A percentile compares a stretch with the other conserved stretches of the same genome.
These are phyloP conservation scores for Agelaius tricolor DNA, from an alignment of 2,113 vertebrate genomes.

Conservation along the genomic window DNA sequence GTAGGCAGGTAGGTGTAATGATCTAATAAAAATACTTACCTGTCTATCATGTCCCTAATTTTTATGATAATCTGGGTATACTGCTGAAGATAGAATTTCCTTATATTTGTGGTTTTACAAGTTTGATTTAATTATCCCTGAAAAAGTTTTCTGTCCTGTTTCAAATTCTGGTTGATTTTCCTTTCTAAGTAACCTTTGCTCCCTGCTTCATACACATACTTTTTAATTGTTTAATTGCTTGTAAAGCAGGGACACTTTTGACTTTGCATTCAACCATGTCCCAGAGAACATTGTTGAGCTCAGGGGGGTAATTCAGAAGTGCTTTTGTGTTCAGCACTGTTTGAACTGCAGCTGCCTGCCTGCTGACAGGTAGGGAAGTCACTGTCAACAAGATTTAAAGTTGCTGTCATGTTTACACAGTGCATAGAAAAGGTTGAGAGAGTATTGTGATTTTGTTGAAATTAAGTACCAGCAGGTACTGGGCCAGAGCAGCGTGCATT, in stretches of 20 bases:
- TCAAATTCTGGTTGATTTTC: background rate
- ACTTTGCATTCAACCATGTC: background rate
- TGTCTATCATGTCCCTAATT: background rate
- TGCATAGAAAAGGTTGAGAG: background rate
- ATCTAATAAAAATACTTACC: background rate
- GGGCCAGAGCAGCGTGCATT: background rate
- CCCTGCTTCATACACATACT: background rate
- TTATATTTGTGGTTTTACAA: background rate
- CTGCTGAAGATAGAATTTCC: background rate
- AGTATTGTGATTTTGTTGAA: conserved; percentile 26
- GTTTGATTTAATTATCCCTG: background rate
- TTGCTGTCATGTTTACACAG: conserved; percentile 53
- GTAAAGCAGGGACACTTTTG: background rate
- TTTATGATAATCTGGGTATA: background rate
- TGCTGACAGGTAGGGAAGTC: conserved; percentile 12
- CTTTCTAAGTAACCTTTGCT: background rate
- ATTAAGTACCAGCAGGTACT: conserved; percentile 34
- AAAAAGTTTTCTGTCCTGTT: background rate
- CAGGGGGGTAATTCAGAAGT: background rate
- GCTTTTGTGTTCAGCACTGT: background rate
- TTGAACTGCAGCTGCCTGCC: conserved; percentile 18
- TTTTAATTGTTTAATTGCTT: conserved; percentile 35
- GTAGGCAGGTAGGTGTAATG: background rate
- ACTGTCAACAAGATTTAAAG: conserved; percentile 65
- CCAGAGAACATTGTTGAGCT: background rate